Evolutionary conservation across 1,140 invertebrate genomes (phyloP), one percentile per base, ranked within the genome.

Genomic region (Wiebesia pumilae): DNA sequence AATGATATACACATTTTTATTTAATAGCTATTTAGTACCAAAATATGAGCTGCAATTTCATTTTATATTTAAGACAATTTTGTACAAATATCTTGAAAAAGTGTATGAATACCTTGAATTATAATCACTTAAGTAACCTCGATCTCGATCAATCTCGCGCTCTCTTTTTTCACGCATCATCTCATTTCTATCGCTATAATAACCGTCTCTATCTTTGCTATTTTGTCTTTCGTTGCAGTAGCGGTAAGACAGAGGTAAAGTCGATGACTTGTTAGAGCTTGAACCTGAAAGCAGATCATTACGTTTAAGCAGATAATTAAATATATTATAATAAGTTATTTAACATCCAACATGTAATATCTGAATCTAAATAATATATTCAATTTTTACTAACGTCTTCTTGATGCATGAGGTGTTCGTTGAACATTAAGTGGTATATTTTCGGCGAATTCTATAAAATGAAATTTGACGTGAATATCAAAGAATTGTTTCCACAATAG

Each of bases 151-250:
- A 30, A 90, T 87, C 43, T 95, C 95, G 67, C 94, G 93, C 87
- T 97, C 96, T 73, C 96, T 92, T 80, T 95, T 93, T 89, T 96
- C 95, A 78, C 97, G 93, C 89, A 97, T 95, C 81, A 97, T 94
- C 92, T 97, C 97, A 90, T 97, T 97, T 88, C 97, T 95, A 94
- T 98, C 97, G 89, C 97, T 97, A 92, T 97, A 98, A 91, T 97
- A 98, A 58, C 97, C 97, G 90, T 97, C 96, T 27, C 96, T 94
- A 85, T 97, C 96, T 77, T 95, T 95, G 87, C 96, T 94, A 90
- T 96, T 96, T 85, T 95, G 94, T 43, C 91, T 95, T 91, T 93
- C 95, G 90, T 92, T 94, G 88, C 90, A 91, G 83, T 94, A 91
- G 92, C 95, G 91, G 93, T 95, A 90, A 88, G 95, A 93, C 58